These are phyloP conservation scores for Parelbella ahira DNA, from an alignment of 2,888 invertebrate species.

Conservation along the genomic window DNA sequence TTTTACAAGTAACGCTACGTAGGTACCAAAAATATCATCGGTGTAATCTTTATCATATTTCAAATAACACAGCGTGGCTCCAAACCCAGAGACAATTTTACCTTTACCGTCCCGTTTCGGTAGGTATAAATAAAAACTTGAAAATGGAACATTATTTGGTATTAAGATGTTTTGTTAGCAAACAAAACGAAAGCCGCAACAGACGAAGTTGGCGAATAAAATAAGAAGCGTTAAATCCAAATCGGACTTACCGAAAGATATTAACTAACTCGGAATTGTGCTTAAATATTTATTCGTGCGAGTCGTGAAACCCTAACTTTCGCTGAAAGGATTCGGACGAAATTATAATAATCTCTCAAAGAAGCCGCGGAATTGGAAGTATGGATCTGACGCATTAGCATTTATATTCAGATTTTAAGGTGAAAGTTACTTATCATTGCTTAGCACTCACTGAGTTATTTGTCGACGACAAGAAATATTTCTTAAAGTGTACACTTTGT, in stretches of 20 bases:
- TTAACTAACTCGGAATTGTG: conserved; percentile 33
- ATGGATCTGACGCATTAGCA: conserved; percentile 71
- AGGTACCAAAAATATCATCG: no score
- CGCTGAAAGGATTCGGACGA: conserved; percentile 62
- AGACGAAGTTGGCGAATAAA: conserved; percentile 5
- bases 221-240: conserved; percentile 25
- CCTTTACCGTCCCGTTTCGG: no score
- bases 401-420: conserved; percentile 71
- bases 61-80: no score
- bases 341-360: conserved; percentile 75
- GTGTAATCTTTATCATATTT: no score
- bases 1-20: no score
- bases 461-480: conserved; percentile 10
- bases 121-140: conserved; percentile 3
- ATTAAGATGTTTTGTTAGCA: conserved; percentile 15
- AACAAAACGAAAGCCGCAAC: conserved; percentile 16
- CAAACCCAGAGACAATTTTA: no score
- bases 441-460: conserved; percentile 33
- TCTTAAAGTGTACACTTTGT: no score
- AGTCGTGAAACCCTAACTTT: conserved; percentile 54
- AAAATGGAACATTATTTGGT: conserved; percentile 10
- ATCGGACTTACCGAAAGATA: conserved; percentile 24
- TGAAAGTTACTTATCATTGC: conserved; percentile 67
- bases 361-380: conserved; percentile 64
- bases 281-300: conserved; percentile 57